A percentile compares a stretch with the other conserved stretches of the same genome.
Conservation (phyloP, 2,113 vertebrate genomes). For the Trematocara variabile region DNA sequence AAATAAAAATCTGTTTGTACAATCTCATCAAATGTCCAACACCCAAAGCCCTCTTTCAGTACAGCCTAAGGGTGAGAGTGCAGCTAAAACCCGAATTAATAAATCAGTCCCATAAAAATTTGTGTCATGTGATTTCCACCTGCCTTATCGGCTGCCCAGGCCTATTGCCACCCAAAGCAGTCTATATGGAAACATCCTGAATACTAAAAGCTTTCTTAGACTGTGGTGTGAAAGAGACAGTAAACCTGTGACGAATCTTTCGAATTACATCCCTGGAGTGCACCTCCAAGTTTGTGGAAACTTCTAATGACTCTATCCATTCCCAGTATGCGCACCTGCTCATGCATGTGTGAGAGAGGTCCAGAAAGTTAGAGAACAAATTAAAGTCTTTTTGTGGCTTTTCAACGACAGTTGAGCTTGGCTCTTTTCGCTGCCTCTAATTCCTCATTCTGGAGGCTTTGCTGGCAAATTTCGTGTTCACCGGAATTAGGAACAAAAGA, state of each 20-base stretch:
- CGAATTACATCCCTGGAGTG: constrained; percentile 10
- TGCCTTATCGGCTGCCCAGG: background rate
- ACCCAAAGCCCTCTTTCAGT: background rate
- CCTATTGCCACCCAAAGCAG: background rate
- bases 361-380: constrained; percentile 1
- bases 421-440: background rate
- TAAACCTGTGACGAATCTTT: constrained; percentile 4
- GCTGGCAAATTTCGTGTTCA: background rate
- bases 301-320: constrained; percentile 6
- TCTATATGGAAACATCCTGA: background rate
- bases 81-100: background rate
- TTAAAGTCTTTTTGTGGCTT: background rate
- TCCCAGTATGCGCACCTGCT: background rate
- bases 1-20: background rate
- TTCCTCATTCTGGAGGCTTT: background rate
- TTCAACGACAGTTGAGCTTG: background rate
- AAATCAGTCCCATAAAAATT: background rate
- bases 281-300: background rate
- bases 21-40: background rate
- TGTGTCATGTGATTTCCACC: background rate
- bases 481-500: background rate
- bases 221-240: background rate
- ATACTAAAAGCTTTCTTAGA: background rate
- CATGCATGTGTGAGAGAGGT: background rate
- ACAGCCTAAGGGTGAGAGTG: background rate